phyloP scores from a whole-genome alignment of 2,113 vertebrate species.

The Chaetodon trifascialis region DNA sequence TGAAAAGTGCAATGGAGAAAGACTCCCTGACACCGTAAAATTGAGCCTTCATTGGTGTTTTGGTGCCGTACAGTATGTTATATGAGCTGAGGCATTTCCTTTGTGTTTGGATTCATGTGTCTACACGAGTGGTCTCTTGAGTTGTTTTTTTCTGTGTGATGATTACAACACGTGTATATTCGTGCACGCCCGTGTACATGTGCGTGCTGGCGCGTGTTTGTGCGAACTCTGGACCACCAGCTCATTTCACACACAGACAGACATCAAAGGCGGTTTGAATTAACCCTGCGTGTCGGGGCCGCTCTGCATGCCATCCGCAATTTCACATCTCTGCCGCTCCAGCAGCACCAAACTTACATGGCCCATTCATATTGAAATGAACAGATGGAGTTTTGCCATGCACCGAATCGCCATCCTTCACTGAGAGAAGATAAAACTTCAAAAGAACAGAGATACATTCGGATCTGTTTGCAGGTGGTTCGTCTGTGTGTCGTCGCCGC shows the following conservation, averaged over 20 bases:
- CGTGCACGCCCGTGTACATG: background rate
- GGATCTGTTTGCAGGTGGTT: conserved; percentile 63
- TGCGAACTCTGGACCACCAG: conserved; percentile 78
- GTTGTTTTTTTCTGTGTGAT: conserved; percentile 7
- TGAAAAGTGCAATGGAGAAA: conserved; percentile 55
- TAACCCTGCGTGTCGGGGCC: conserved; percentile 81
- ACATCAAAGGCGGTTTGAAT: conserved; percentile 85
- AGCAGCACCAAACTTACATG: conserved; percentile 71
- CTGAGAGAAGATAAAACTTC: conserved; percentile 82
- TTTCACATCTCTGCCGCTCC: conserved; percentile 80
- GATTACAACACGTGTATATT: conserved; percentile 30
- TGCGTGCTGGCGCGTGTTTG: conserved; percentile 49
- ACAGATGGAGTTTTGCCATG: conserved; percentile 75
- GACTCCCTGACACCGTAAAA: conserved; percentile 43
- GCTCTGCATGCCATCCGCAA: conserved; percentile 78
- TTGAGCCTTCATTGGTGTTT: conserved; percentile 41
- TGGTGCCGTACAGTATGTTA: conserved; percentile 2
- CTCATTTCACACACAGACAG: conserved; percentile 84
- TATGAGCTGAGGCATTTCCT: conserved; percentile 27
- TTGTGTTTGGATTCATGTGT: conserved; percentile 18
- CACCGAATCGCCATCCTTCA: conserved; percentile 69
- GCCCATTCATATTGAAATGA: conserved; percentile 86
- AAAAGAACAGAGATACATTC: conserved; percentile 73
- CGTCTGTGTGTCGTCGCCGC: conserved; percentile 35
- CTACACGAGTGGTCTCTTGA: conserved; percentile 24